These are phyloP conservation scores for Thunnus maccoyii DNA, from an alignment of 2,113 vertebrate species.

Conservation along the genomic window DNA sequence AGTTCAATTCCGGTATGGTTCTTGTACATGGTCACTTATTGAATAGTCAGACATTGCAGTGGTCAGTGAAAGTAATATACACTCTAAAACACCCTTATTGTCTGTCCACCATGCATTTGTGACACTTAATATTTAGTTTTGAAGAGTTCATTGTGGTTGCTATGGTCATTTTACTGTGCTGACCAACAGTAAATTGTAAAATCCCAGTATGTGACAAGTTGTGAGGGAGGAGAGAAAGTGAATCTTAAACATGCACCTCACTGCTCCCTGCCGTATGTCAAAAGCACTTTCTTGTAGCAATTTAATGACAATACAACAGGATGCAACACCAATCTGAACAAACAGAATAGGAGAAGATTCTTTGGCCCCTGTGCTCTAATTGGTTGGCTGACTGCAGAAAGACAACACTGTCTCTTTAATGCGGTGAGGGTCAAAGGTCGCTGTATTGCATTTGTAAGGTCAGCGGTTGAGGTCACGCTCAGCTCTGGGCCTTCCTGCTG, in stretches of 20 bases:
- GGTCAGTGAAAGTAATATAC: neutral
- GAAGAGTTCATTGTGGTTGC: neutral
- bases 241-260: slow-evolving; percentile 24
- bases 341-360: slow-evolving; percentile 68
- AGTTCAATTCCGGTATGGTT: neutral
- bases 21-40: neutral
- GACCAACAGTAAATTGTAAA: neutral
- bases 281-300: slow-evolving; percentile 20
- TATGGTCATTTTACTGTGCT: neutral
- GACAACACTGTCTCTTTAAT: slow-evolving; percentile 85
- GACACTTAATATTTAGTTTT: neutral
- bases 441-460: slow-evolving; percentile 87
- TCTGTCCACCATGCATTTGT: neutral
- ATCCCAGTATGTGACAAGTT: neutral
- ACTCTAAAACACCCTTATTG: neutral
- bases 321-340: slow-evolving; percentile 57
- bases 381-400: slow-evolving; percentile 80
- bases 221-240: neutral
- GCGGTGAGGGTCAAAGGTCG: slow-evolving; percentile 78
- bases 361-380: slow-evolving; percentile 69
- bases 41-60: neutral
- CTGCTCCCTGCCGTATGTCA: slow-evolving; percentile 30
- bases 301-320: slow-evolving; percentile 67
- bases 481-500: slow-evolving; percentile 82
- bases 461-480: slow-evolving; percentile 75